Conservation (phyloP, 2,888 invertebrate species). For the Thumatha senex region DNA sequence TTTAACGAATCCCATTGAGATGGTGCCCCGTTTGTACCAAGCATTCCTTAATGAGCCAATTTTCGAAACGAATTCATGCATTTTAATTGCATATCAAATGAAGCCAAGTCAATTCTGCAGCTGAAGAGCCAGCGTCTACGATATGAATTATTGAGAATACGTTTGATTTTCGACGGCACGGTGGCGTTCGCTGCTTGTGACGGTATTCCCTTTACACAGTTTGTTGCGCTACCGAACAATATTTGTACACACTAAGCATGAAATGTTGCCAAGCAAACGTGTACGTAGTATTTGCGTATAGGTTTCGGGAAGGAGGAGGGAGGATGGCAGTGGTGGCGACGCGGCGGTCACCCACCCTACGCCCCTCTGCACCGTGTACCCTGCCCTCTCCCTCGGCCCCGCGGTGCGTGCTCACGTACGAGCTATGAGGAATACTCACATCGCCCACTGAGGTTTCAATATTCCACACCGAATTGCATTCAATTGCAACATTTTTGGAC, state of each 20-base stretch:
- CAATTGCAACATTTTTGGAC: conserved; percentile 73
- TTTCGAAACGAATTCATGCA: conserved; percentile 37
- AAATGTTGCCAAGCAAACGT: conserved; percentile 83
- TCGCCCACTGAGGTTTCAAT: conserved; percentile 78
- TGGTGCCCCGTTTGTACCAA: background rate
- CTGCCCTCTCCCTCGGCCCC: conserved; percentile 31
- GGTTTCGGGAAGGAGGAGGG: conserved; percentile 77
- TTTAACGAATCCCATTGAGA: background rate
- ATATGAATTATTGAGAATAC: conserved; percentile 57
- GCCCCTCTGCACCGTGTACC: conserved; percentile 44
- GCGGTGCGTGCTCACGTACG: conserved; percentile 72
- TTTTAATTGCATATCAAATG: conserved; percentile 39
- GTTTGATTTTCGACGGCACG: conserved; percentile 60
- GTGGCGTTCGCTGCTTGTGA: conserved; percentile 51
- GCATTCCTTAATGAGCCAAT: conserved; percentile 9
- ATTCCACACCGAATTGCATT: conserved; percentile 78
- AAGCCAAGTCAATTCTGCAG: conserved; percentile 19
- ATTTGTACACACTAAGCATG: conserved; percentile 83
- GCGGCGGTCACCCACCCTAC: conserved; percentile 38
- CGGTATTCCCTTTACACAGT: conserved; percentile 77
- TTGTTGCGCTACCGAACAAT: conserved; percentile 75
- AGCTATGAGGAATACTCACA: conserved; percentile 60
- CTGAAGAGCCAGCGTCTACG: conserved; percentile 34
- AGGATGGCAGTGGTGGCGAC: conserved; percentile 43
- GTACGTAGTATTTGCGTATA: conserved; percentile 79